Evolutionary conservation across 2,797 vertebrate species (phyloP), one percentile per base, ranked within the genome.

Genomic region (Etheostoma nigrum): DNA sequence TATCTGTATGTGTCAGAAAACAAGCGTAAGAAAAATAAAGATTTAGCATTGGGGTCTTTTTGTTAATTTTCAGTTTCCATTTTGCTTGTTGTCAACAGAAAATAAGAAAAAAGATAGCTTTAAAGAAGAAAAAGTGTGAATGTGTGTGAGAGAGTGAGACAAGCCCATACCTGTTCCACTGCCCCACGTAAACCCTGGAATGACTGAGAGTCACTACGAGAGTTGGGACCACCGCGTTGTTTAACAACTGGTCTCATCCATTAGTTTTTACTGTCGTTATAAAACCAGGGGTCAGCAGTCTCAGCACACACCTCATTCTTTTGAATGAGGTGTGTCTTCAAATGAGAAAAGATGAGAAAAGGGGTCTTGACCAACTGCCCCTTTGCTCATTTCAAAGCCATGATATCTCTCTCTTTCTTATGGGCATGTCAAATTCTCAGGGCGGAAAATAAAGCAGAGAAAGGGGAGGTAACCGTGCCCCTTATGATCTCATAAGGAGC

Each of bases 131-230:
- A 55, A 54, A 16, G 19, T 60, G 68, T 44, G 11, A 53, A 40
- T 57, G 53, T 13, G 21, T n/a, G 53, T 3, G 67, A 16, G 60
- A n/a, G 48, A 53, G 73, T 72, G 78, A 74, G 81, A 74, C 91
- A 87, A 73, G 91, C 70, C 85, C 71, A 33, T 83, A 81, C 86
- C 15, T 79, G 86, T 86, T 74, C 69, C 76, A 33, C 75, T 76
- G 71, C 65, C 83, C 85, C 53, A 48, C 77, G 72, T 79, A 69
- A 88, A 90, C 55, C 47, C 27, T 79, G 81, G 78, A 90, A 86
- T 87, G 73, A 81, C 52, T 79, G 45, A 47, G 68, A 70, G 63
- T 63, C 47, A 33, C 40, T 64, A 33, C 2, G 2, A 49, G 65
- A 61, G 48, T 45, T 51, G 5, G 61, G 89, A 85, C 82, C 80